Evolutionary conservation across 35 echinoderm and acorn worm species (phyloP).

Genomic region (Lytechinus pictus): DNA sequence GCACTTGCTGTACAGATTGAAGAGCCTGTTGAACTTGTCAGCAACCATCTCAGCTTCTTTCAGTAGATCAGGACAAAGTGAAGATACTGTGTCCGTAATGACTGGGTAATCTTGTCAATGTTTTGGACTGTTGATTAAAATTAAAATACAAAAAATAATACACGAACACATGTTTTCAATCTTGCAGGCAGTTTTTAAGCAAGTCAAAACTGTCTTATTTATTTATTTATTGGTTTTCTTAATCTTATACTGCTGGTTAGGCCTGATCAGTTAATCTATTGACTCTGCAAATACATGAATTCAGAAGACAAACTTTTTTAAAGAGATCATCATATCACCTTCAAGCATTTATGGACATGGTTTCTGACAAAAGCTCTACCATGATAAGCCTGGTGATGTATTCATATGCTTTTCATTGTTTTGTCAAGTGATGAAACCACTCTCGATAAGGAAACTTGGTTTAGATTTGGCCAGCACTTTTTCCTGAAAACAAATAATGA

Average conservation of each 20-base stretch:
- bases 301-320: too few species aligned
- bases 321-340: not conserved
- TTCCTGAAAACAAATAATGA: not conserved
- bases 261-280: too few species aligned
- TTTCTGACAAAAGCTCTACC: conserved; percentile 73
- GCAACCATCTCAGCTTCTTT: too few species aligned
- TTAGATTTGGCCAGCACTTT: not conserved
- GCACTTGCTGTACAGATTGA: conserved; percentile 22
- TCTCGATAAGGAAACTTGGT: not conserved
- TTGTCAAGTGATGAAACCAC: conserved; percentile 53
- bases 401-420: conserved; percentile 1
- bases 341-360: conserved; percentile 75
- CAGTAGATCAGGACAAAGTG: too few species aligned
- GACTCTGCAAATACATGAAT: too few species aligned
- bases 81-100: not conserved
- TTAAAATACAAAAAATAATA: too few species aligned
- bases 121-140: too few species aligned
- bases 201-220: too few species aligned
- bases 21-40: not conserved
- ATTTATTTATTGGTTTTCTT: too few species aligned
- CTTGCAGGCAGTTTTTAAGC: too few species aligned
- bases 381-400: conserved; percentile 70
- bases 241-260: too few species aligned
- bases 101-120: not conserved
- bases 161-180: too few species aligned